Evolutionary conservation across 2,797 vertebrate species (phyloP).

Genomic region (Syndactyla subalaris): DNA sequence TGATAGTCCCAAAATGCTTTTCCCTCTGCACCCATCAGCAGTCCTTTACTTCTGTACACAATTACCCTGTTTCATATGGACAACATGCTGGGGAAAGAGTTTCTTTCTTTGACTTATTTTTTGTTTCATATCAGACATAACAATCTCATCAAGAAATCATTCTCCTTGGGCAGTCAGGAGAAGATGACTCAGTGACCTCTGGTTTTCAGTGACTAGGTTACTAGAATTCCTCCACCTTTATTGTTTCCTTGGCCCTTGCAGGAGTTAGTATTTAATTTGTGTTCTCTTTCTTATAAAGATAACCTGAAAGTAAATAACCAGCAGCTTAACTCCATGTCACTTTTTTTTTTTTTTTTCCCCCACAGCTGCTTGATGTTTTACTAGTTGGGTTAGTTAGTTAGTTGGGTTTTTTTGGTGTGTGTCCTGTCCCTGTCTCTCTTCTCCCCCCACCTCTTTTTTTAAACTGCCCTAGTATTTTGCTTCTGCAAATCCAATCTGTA

Average conservation of each 20-base stretch:
- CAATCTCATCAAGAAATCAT: neutral
- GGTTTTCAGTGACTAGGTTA: neutral
- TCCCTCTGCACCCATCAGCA: neutral
- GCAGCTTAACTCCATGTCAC: neutral
- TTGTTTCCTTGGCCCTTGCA: neutral
- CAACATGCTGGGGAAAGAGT: neutral
- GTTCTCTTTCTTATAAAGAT: neutral
- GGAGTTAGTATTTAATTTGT: neutral
- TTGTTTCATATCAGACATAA: neutral
- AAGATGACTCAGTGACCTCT: neutral
- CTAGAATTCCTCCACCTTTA: neutral
- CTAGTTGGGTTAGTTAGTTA: neutral
- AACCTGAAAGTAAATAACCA: neutral
- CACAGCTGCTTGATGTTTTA: neutral
- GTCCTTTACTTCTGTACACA: neutral
- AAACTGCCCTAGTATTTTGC: neutral
- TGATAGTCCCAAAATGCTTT: neutral
- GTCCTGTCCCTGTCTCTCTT: accelerated
- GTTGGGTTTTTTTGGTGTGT: neutral
- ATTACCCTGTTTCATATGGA: neutral
- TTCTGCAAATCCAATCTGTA: neutral
- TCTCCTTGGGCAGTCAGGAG: neutral
- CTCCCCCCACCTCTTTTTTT: accelerated
- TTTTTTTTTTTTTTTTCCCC: neutral
- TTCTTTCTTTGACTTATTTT: neutral